Percentiles rank a stretch among this genome's conserved stretches.
These are phyloP conservation scores for Dilophus febrilis DNA, from an alignment of 2,888 invertebrate genomes.

Conservation along the genomic window DNA sequence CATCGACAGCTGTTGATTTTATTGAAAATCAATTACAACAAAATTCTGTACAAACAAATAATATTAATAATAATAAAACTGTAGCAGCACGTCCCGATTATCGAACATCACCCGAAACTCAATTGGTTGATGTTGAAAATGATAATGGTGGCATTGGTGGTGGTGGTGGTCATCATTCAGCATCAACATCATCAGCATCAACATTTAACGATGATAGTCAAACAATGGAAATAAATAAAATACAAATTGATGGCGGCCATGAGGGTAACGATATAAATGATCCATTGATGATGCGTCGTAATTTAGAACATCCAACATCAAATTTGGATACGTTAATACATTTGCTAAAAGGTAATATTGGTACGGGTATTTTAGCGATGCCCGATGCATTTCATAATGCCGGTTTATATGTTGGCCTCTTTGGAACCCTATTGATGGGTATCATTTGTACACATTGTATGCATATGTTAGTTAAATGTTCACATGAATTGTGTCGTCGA, in stretches of 20 bases:
- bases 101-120: conserved; percentile 29
- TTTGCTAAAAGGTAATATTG: conserved; percentile 52
- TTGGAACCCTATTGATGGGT: conserved; percentile 74
- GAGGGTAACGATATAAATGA: conserved; percentile 32
- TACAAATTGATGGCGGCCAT: conserved; percentile 4
- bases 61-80: conserved; percentile 12
- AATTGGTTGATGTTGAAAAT: conserved; percentile 27
- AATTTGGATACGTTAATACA: conserved; percentile 63
- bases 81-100: conserved; percentile 22
- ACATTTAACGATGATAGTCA: no score
- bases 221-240: no score
- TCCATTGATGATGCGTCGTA: conserved; percentile 47
- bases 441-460: conserved; percentile 81
- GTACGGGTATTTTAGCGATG: conserved; percentile 94
- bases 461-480: conserved; percentile 63
- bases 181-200: no score
- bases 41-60: no score
- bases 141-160: conserved; percentile 25
- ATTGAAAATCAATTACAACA: not conserved
- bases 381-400: conserved; percentile 87
- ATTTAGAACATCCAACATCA: conserved; percentile 61
- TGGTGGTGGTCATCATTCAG: no score
- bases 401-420: conserved; percentile 68
- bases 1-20: conserved; percentile 4
- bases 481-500: conserved; percentile 55